Evolutionary conservation across 2,797 vertebrate genomes (phyloP), one percentile per base, ranked within the genome.

Genomic region (Kryptopterus vitreolus): DNA sequence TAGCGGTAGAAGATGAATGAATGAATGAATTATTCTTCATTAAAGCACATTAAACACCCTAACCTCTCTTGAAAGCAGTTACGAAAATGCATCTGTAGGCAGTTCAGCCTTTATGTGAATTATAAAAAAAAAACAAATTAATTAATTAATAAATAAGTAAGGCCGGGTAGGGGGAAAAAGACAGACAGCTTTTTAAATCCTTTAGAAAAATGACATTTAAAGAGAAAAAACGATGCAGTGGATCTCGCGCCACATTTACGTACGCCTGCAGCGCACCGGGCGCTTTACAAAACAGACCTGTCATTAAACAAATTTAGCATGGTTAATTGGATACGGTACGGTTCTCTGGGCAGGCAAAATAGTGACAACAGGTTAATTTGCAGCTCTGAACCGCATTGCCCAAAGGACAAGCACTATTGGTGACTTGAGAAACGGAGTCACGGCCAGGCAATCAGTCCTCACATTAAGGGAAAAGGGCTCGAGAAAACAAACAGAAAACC

Each of bases 351-450:
- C 48, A 74, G 55, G 1, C 15, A 2, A 38, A 58, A 58, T 13
- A n/a, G 26, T 11, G 20, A 55, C 52, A 38, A 58, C 53, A 38
- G 71, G 71, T 58, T 74, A 38, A 74, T 58, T 24, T 74, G 53
- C 53, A 74, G 71, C 53, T 43, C 22, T 43, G 35, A 38, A 33
- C 53, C 3, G 33, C 53, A 74, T 2, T 43, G 33, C 71, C n/a
- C 53, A 18, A 33, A 58, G 53, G 48, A 71, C 10, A 6, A 53
- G 18, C 15, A 13, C 53, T 43, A 74, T 43, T 74, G 38, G 53
- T 18, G 53, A 58, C 31, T 53, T 6, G 48, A 74, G 48, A 77
- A 65, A 65, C 46, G 48, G 48, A n/a, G 12, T 55, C 24, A 48
- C 13, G n/a, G 24, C 65, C 63, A 48, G 20, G 24, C 65, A 70